Base-by-base conservation (phyloP, 2,113 vertebrate genomes). In the Leiothrix lutea region DNA sequence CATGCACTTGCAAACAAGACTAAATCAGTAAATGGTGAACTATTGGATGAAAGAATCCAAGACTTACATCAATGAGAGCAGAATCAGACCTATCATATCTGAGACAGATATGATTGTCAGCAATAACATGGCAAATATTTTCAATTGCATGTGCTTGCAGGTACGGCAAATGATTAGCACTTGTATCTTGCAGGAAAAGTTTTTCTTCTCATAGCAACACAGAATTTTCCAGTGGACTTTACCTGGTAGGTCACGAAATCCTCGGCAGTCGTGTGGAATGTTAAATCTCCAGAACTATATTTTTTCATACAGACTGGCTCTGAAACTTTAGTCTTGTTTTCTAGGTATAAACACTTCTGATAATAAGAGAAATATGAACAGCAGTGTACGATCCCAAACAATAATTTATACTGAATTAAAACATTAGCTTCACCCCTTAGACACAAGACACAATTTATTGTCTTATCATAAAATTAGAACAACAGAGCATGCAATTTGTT, bases 321-420 rank as follows among this genome's bases (percentile, higher is more conserved):
- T 91, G 87, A 95, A 97, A 90, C 62, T 85, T 95, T 87, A 82
- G 72, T 92, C 85, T 88, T 95, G 64, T 96, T 95, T 89, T 91
- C 84, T 91, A 94, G 75, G 54, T 86, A 90, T 88, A 87, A 92
- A 87, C 53, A 88, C 53, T 92, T 93, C 74, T 50, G 77, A 92
- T 74, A 91, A 72, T 86, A 87, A 93, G 75, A 91, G 67, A 89
- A 90, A 94, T 88, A 85, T 42, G 75, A 95, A 75, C 65, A 93
- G 62, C 78, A 72, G 64, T 80, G 58, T 81, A 61, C 62, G 71
- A 93, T 82, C 82, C 74, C 85, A 66, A 92, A 80, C 45, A 92
- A 84, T 69, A 77, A 87, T 85, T 93, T 79, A 90, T 51, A 86
- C 38, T 74, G 73, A 94, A 87, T 79, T 72, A 75, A 86, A 92